Evolutionary conservation across 2,797 vertebrate species (phyloP), one percentile per base, ranked within the genome.

Genomic region (Anguilla anguilla): DNA sequence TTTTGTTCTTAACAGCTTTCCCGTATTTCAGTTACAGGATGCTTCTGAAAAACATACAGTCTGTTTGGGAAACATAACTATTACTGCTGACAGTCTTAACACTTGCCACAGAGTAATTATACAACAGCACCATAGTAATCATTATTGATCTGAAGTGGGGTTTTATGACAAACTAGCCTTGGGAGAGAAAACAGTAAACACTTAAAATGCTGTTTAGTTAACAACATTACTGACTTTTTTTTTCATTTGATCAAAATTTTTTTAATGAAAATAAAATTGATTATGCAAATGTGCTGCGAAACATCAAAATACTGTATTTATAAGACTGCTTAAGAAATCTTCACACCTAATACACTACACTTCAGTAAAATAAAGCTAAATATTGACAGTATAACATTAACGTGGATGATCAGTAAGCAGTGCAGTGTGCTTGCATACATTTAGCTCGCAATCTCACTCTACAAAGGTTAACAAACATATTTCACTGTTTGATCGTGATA

Each of bases 41-140:
- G 7, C 3, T 43, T 85, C 46, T 49, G 46, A 64, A 59, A 64
- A 61, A 84, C 2, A 39, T 22, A 61, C 7, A 43, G 39, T 87
- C 55, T 61, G 6, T 59, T 82, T 39, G 35, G 15, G n/a, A 67
- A 86, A 67, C 87, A 91, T 92, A 90, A 90, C 89, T 90, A 91
- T 91, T 91, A 92, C 81, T 51, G 82, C 49, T 87, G 85, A 81
- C 43, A 90, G 89, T 59, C 92, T 93, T 90, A 93, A 88, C 88
- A 90, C 87, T 90, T 89, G 85, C 92, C 83, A 88, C 91, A 94
- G 91, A 92, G 87, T 92, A 94, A 93, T 94, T 93, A 92, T 77
- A 90, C 91, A 94, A 92, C 90, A 92, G 90, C 88, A 90, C 83
- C 86, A 93, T 88, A 91, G 90, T 91, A 92, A 92, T 94, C 91